Evolutionary conservation across 2,888 invertebrate species (phyloP), one percentile per base, ranked within the genome.

Genomic region (Andrena flavipes): DNA sequence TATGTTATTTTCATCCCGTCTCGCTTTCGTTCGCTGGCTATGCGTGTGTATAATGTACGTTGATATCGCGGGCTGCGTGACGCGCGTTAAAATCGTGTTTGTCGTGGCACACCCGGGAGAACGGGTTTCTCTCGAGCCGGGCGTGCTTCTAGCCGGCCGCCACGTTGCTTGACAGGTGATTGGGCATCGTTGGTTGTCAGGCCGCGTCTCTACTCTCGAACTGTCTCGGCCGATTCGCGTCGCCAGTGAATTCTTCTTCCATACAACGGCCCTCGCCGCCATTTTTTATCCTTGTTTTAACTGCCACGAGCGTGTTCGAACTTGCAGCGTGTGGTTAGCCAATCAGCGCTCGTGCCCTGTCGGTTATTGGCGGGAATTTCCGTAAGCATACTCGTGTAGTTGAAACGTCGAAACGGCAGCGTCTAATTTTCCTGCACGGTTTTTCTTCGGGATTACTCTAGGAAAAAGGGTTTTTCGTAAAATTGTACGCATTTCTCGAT

Each of bases 91-190:
- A 68, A 63, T 73, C 67, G 75, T 81, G 72, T 76, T 56, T 49
- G 82, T 79, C 74, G 70, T 51, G 42, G 56, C 48, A 42, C 23
- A 68, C 56, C 70, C 70, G 76, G 76, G 56, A 72, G 68, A 81
- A 82, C 82, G 70, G 77, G 83, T 83, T 81, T 77, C 67, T 81
- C 54, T 77, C 23, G 56, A 26, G 23, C 65, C 69, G 48, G 56
- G 73, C 82, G 69, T 83, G 82, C 73, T 83, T 81, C 73, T 63
- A 73, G 67, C 82, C 71, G 76, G 80, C 23, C 60, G 80, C 82
- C 82, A 84, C 84, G 83, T 82, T 82, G 84, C 82, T 78, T 82
- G 84, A 79, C 78, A 84, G 84, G 84, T 82, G 82, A 84, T 82
- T 69, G 84, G 82, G 65, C 60, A 75, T 76, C 83, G 73, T 79